Evolutionary conservation across 2,797 vertebrate species (phyloP).

Genomic region (Sus cebifrons): DNA sequence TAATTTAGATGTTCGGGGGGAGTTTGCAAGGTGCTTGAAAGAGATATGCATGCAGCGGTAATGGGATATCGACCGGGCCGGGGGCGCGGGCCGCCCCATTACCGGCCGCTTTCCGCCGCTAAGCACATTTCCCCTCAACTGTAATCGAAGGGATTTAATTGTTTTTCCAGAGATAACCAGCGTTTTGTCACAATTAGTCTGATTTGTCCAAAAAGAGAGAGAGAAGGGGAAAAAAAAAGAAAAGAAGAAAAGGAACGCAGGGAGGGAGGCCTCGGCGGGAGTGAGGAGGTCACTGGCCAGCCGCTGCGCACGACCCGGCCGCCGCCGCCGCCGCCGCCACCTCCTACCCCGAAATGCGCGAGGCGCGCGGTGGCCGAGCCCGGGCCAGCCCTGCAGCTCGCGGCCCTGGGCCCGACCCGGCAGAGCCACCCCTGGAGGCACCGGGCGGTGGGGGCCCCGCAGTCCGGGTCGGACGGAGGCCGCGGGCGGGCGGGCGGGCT

Average conservation of each 20-base stretch:
- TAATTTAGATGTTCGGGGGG: conserved; percentile 96
- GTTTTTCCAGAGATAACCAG: conserved; percentile 95
- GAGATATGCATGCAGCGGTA: conserved; percentile 96
- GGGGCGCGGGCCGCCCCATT: conserved; percentile 93
- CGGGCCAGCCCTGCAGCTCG: not conserved
- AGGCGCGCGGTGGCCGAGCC: not conserved
- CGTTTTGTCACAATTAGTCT: conserved; percentile 95
- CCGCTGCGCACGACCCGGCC: not conserved
- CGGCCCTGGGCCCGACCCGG: not conserved
- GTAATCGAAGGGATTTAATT: conserved; percentile 96
- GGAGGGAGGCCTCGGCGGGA: not conserved
- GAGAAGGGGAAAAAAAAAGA: conserved; percentile 86
- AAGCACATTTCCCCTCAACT: conserved; percentile 94
- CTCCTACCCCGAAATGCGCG: not conserved
- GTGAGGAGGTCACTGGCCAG: conserved; percentile 14
- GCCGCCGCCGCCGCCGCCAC: not conserved
- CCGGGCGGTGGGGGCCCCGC: not conserved
- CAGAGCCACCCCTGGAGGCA: not conserved
- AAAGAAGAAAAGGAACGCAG: conserved; percentile 67
- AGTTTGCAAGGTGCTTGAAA: conserved; percentile 95
- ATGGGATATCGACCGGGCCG: conserved; percentile 95
- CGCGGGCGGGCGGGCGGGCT: not conserved
- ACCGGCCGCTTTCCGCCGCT: conserved; percentile 92
- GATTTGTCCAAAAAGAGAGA: conserved; percentile 91
- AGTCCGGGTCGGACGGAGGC: conserved; percentile 62